Evolutionary conservation across 2,113 vertebrate genomes (phyloP), one percentile per base, ranked within the genome.

Genomic region (Talpa occidentalis): DNA sequence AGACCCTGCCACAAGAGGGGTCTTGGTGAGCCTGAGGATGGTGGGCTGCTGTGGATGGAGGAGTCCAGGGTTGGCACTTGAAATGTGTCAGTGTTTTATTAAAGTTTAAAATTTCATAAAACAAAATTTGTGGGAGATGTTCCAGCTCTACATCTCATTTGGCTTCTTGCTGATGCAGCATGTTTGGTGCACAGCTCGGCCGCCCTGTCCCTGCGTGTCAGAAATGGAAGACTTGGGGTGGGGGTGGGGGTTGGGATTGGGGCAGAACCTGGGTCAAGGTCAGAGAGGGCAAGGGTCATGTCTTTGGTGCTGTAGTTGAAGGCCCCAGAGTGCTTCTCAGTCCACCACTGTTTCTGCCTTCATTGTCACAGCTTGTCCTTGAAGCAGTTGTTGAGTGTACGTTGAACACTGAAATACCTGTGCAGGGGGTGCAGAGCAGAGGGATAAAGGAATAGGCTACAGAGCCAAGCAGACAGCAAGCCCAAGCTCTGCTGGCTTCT

Each of bases 101-200:
- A 96, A 97, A 97, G 83, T 94, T 95, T 96, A 96, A 97, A 93
- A 91, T 96, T 79, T 95, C 97, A 97, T 97, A 91, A 95, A 83
- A 89, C 42, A 69, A 76, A 91, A 90, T 77, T 44, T 78, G 60
- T 10, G 77, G 87, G 89, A 28, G 67, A 37, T 52, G 66, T 84
- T 77, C 66, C 76, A 80, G 44, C 28, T 87, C 64, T 35, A 10
- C n/a, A 49, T 15, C 60, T 84, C 42, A 15, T 3, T 44, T 0
- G 2, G 30, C 76, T 73, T 91, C 59, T 91, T 81, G 95, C 93
- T 95, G 96, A 92, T 0, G 10, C 84, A 90, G 89, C 82, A 11
- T 14, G 21, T 49, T 11, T 14, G 30, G n/a, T 0, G 1, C 32
- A 15, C 30, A 35, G 85, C 73, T 1, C 0, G 7, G 73, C 3